These are phyloP conservation scores for Ceramica pisi DNA, from an alignment of 2,888 invertebrate genomes.

Conservation along the genomic window DNA sequence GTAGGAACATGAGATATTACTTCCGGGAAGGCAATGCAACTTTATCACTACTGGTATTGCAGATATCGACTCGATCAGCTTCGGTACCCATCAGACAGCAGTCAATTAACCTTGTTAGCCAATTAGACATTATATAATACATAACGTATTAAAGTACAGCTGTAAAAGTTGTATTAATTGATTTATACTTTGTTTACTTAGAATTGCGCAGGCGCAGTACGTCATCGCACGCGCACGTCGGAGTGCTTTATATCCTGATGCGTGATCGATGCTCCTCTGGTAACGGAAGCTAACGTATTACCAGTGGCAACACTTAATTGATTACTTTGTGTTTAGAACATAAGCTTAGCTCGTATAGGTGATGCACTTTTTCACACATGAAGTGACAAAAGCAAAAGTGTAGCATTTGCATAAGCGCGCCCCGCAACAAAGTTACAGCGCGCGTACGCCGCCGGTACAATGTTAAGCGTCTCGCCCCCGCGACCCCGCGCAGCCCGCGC, in stretches of 20 bases:
- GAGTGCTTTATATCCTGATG: slow-evolving; percentile 28
- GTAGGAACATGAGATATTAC: not conserved
- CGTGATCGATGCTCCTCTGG: slow-evolving; percentile 40
- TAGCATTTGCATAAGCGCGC: no score
- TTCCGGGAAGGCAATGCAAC: not conserved
- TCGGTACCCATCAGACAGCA: not conserved
- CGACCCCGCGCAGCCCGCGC: no score
- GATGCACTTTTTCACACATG: no score
- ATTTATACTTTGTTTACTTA: not conserved
- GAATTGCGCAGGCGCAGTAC: not conserved
- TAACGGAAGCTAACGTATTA: slow-evolving; percentile 26
- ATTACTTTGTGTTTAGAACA: slow-evolving; percentile 10
- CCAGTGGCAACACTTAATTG: slow-evolving; percentile 23
- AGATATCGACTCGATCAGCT: not conserved
- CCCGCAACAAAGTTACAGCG: no score
- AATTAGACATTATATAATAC: not conserved
- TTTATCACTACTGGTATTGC: not conserved
- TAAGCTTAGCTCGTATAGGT: not conserved
- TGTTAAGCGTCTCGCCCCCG: no score
- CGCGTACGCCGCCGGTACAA: no score
- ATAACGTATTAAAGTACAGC: not conserved
- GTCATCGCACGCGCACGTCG: slow-evolving; percentile 36
- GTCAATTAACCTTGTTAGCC: not conserved
- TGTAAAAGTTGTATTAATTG: not conserved
- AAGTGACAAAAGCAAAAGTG: no score